These are phyloP conservation scores for Periophthalmus modestus DNA, from an alignment of 2,113 vertebrate genomes.

Conservation along the genomic window DNA sequence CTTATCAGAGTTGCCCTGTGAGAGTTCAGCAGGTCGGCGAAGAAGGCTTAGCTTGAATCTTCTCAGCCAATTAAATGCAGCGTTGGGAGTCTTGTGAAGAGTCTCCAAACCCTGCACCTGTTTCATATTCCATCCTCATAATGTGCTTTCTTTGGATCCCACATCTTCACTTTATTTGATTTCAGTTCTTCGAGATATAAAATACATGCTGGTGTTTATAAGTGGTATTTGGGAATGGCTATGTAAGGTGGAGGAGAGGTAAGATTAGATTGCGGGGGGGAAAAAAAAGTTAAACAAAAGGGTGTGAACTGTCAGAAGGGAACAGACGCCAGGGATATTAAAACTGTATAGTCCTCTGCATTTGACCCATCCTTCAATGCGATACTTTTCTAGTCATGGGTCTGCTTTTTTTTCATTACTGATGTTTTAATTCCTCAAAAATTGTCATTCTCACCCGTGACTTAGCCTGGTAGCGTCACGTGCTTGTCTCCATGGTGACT, in stretches of 20 bases:
- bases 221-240: conserved; percentile 42
- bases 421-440: too few relatives aligned
- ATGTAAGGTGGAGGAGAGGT: conserved; percentile 45
- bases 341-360: too few relatives aligned
- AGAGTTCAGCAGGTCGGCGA: conserved; percentile 40
- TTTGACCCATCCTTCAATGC: too few relatives aligned
- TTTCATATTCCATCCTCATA: conserved; percentile 60
- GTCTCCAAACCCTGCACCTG: conserved; percentile 72
- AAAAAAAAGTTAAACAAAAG: conserved; percentile 54
- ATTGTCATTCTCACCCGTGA: too few relatives aligned
- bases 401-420: too few relatives aligned
- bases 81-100: conserved; percentile 68
- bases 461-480: too few relatives aligned
- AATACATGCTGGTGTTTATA: conserved; percentile 54
- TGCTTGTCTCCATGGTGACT: too few relatives aligned
- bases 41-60: conserved; percentile 46
- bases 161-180: conserved; percentile 66
- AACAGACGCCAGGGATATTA: conserved; percentile 43
- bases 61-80: conserved; percentile 57
- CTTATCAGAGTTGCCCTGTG: conserved; percentile 19
- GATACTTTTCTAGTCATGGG: too few relatives aligned
- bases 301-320: conserved; percentile 22
- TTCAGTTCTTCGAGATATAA: conserved; percentile 67
- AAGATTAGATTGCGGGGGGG: conserved; percentile 38
- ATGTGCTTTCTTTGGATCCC: conserved; percentile 74